These are phyloP conservation scores for Stratiomys singularior DNA, from an alignment of 2,888 invertebrate species.

Conservation along the genomic window DNA sequence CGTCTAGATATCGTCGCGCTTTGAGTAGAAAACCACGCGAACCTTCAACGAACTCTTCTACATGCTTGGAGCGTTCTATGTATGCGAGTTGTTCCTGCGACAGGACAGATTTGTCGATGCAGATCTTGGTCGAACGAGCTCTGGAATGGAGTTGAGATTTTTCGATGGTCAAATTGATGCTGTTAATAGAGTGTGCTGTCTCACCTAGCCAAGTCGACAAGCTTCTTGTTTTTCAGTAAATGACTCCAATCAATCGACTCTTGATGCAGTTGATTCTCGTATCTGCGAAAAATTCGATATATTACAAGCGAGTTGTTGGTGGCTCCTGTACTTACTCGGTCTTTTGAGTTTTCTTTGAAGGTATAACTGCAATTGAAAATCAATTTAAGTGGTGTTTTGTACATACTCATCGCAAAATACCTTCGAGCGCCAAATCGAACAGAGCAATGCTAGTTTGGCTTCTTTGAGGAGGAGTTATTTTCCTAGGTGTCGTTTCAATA, in stretches of 20 bases:
- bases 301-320: too few relatives aligned
- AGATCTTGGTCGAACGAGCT: background rate
- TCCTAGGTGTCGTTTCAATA: background rate
- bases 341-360: conserved; percentile 5
- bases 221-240: conserved; percentile 48
- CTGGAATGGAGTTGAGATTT: too few relatives aligned
- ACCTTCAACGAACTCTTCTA: conserved; percentile 57
- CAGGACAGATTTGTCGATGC: conserved; percentile 53
- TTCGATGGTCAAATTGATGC: too few relatives aligned
- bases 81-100: conserved; percentile 56
- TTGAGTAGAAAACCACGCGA: conserved; percentile 56
- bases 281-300: conserved; percentile 54
- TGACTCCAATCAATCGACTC: conserved; percentile 57
- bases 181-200: background rate
- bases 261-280: conserved; percentile 53
- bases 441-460: conserved; percentile 20
- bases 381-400: too few relatives aligned
- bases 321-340: conserved; percentile 27
- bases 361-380: conserved; percentile 5
- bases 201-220: conserved; percentile 29
- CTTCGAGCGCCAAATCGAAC: conserved; percentile 40
- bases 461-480: background rate
- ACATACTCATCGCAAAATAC: too few relatives aligned
- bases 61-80: conserved; percentile 55
- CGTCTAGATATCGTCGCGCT: conserved; percentile 55